A percentile compares a stretch with the other conserved stretches of the same genome.
Conservation (phyloP, 2,113 vertebrate genomes). For the Okapia johnstoni region DNA sequence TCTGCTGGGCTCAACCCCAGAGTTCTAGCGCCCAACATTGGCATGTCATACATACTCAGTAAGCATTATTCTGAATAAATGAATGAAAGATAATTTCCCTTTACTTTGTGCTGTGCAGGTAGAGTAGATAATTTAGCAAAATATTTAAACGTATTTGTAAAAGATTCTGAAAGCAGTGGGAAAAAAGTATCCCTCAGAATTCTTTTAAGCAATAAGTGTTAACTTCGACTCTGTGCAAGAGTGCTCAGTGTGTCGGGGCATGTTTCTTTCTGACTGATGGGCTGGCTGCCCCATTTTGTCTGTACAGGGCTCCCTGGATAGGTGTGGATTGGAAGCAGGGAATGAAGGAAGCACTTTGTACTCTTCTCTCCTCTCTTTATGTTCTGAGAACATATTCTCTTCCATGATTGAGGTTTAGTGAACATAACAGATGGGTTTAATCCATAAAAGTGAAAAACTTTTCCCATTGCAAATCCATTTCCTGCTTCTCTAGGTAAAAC, state of each 20-base stretch:
- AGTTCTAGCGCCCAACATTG: background rate
- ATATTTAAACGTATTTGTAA: background rate
- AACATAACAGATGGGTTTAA: constrained; percentile 43
- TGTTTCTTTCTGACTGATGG: background rate
- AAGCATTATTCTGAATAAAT: constrained; percentile 9
- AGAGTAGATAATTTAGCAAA: background rate
- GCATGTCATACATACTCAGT: background rate
- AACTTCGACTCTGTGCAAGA: background rate
- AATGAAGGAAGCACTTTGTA: background rate
- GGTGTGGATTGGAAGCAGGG: background rate
- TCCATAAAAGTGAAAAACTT: constrained; percentile 59
- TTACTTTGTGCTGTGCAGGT: background rate
- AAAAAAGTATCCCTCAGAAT: background rate
- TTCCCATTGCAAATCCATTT: constrained; percentile 55
- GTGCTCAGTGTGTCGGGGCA: background rate
- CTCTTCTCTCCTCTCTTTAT: background rate
- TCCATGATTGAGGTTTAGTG: constrained; percentile 9
- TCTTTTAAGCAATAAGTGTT: background rate
- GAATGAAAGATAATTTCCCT: constrained; percentile 10
- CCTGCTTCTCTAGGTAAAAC: constrained; percentile 48
- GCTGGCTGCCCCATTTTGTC: background rate
- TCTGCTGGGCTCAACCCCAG: background rate
- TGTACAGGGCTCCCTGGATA: background rate
- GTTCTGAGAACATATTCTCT: background rate
- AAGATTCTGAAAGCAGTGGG: background rate